Evolutionary conservation across 2,888 invertebrate species (phyloP).

Genomic region (Hofmannophila pseudospretella): DNA sequence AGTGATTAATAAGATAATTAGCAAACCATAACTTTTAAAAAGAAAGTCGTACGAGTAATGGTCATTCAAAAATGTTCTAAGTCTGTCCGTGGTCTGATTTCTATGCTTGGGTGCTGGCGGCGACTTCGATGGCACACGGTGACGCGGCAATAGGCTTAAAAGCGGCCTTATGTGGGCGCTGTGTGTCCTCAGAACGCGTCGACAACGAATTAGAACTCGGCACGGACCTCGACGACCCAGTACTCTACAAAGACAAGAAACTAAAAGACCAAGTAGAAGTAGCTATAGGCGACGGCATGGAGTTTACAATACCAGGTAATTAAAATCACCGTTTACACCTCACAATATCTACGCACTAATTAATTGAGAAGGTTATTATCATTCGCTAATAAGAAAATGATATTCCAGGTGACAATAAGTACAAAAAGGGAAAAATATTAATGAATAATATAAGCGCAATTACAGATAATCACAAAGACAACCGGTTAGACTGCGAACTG

Average conservation of each 20-base stretch:
- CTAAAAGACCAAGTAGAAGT: conserved; percentile 93
- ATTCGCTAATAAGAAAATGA: conserved; percentile 10
- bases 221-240: conserved; percentile 87
- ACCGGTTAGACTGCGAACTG: conserved; percentile 85
- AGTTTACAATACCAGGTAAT: conserved; percentile 93
- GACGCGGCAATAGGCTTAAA: conserved; percentile 71
- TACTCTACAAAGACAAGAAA: conserved; percentile 92
- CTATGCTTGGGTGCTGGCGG: conserved; percentile 70
- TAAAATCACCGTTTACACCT: conserved; percentile 9
- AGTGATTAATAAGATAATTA: too few relatives aligned
- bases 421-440: conserved; percentile 88
- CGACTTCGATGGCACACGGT: conserved; percentile 46
- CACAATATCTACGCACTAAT: conserved; percentile 1
- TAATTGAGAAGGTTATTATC: neutral
- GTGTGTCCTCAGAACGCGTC: conserved; percentile 82
- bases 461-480: conserved; percentile 84
- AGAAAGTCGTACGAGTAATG: neutral
- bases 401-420: conserved; percentile 86
- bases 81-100: conserved; percentile 63
- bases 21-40: neutral
- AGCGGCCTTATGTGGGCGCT: conserved; percentile 79
- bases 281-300: conserved; percentile 95
- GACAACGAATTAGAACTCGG: conserved; percentile 82
- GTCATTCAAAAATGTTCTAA: conserved; percentile 14
- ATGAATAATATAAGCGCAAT: conserved; percentile 92